These are phyloP conservation scores for Leptarthrus brevirostris DNA, from an alignment of 2,888 invertebrate species.

Conservation along the genomic window DNA sequence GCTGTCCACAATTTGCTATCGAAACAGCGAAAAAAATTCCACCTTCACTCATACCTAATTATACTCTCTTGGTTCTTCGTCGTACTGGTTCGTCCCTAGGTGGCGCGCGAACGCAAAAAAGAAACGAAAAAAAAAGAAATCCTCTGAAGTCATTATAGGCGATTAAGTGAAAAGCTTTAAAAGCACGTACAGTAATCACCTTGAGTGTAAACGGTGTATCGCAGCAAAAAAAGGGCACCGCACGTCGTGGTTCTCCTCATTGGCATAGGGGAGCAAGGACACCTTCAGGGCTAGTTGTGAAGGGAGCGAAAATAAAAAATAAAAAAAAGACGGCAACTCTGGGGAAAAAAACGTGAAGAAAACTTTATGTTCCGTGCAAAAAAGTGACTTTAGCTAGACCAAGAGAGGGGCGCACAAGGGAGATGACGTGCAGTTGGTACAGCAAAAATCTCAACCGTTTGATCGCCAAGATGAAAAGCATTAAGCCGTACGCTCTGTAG, in stretches of 20 bases:
- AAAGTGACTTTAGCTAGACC: not conserved
- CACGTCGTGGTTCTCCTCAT: not conserved
- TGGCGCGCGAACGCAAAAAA: too few species aligned
- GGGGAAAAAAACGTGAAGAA: slow-evolving; percentile 4
- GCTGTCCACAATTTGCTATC: not conserved
- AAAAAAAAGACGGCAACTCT: too few species aligned
- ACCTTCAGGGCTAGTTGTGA: not conserved
- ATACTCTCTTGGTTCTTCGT: too few species aligned
- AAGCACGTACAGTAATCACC: slow-evolving; percentile 47
- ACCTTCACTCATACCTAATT: too few species aligned
- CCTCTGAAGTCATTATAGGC: slow-evolving; percentile 34
- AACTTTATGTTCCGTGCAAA: not conserved
- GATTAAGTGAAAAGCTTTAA: slow-evolving; percentile 49
- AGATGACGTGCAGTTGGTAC: not conserved
- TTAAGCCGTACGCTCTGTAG: slow-evolving; percentile 2
- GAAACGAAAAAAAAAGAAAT: not conserved
- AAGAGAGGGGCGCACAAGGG: too few species aligned
- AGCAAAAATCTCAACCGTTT: not conserved
- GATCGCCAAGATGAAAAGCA: slow-evolving; percentile 15
- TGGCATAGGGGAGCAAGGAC: not conserved
- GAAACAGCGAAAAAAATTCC: too few species aligned
- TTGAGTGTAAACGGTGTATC: slow-evolving; percentile 26
- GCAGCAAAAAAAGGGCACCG: slow-evolving; percentile 26
- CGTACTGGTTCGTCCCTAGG: too few species aligned
- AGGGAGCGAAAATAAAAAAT: not conserved